Evolutionary conservation across 2,888 invertebrate genomes (phyloP).

Genomic region (Scelioninae gen. 2): DNA sequence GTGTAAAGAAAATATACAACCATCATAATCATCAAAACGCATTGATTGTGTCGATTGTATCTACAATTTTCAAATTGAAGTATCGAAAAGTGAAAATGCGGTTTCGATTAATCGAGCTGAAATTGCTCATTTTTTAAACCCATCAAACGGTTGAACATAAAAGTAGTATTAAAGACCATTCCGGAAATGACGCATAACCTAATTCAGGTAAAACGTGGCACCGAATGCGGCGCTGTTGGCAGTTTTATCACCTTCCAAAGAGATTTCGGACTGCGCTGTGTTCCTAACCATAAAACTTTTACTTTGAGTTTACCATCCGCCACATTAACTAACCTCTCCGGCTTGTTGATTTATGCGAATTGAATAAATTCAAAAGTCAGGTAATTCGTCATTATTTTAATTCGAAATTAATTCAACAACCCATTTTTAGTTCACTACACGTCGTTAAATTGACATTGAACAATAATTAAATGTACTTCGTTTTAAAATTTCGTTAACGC

Average conservation of each 20-base stretch:
- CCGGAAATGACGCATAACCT: slow-evolving; percentile 54
- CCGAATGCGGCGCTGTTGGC: slow-evolving; percentile 61
- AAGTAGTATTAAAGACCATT: not conserved
- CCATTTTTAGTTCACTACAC: not conserved
- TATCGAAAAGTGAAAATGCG: too few relatives aligned
- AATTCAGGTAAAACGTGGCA: slow-evolving; percentile 60
- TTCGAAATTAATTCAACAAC: not conserved
- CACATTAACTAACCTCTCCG: slow-evolving; percentile 54
- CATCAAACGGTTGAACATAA: not conserved
- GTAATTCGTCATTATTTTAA: slow-evolving; percentile 16
- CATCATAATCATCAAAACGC: too few relatives aligned
- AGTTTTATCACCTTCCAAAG: slow-evolving; percentile 55
- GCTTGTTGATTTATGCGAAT: slow-evolving; percentile 10
- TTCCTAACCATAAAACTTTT: slow-evolving; percentile 2
- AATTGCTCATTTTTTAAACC: not conserved
- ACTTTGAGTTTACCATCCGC: slow-evolving; percentile 35
- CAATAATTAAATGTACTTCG: not conserved
- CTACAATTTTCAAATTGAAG: too few relatives aligned
- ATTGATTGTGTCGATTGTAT: too few relatives aligned
- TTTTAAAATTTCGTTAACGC: not conserved
- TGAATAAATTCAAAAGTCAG: slow-evolving; percentile 13
- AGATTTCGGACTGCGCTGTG: slow-evolving; percentile 32
- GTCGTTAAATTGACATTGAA: not conserved
- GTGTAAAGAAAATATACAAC: too few relatives aligned
- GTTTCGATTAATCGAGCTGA: not conserved